Evolutionary conservation across 2,888 invertebrate genomes (phyloP), one percentile per base, ranked within the genome.

Genomic region (Acrobeloides nanus): DNA sequence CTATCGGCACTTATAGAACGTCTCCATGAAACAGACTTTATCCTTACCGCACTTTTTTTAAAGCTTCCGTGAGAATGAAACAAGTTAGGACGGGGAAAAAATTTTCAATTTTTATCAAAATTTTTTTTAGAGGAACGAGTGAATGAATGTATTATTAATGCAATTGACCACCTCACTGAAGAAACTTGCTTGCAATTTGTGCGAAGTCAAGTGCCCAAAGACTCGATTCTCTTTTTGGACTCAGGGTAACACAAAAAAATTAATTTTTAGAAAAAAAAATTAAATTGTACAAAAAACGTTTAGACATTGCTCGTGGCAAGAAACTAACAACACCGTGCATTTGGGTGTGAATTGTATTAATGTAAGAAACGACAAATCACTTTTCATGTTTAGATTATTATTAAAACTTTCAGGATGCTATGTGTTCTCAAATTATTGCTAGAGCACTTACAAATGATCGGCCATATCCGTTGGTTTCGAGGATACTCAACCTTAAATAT

Each of bases 401-500:
- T 10, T 31, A 7, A 37, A 18, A 10, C 51, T 12, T 45, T 49
- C 21, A 49, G 50, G 45, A 15, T 18, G 48, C 46, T 12, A 52
- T 20, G 5, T 51, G 51, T 38, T 26, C 21, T 8, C 21, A 40
- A 4, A 21, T 51, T 10, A 20, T 51, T 23, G 24, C 51, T 15
- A 35, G 46, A n/a, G 54, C 51, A n/a, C 15, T 59, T 7, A 27
- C 51, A 29, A 25, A 46, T 38, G 41, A 56, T 27, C 18, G 24
- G 10, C 55, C 12, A 23, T 27, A 51, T 3, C 24, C 20, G 8
- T 17, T 12, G 12, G 24, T 38, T 10, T 26, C 21, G 21, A 25
- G 51, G 12, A 44, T 46, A 20, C 35, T 51, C 2, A 51, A 51
- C 38, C 18, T 57, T 25, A 55, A 51, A 24, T 51, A 38, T 31